These are phyloP conservation scores for Andrena trimmerana DNA, from an alignment of 2,888 invertebrate species.

Conservation along the genomic window DNA sequence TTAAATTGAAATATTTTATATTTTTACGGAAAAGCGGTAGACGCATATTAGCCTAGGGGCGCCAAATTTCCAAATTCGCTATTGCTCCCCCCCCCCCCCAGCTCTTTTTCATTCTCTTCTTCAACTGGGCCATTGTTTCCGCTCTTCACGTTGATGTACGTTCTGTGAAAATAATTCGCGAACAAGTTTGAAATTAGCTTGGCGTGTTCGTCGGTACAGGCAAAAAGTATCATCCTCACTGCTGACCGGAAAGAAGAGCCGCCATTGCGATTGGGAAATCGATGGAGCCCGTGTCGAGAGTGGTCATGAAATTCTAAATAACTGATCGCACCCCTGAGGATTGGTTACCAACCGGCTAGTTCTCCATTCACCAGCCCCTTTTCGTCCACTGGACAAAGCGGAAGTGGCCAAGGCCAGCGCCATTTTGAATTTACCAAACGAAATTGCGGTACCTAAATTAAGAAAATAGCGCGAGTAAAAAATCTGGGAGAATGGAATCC, in stretches of 20 bases:
- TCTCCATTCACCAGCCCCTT: slow-evolving; percentile 33
- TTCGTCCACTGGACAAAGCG: slow-evolving; percentile 23
- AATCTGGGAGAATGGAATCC: no score
- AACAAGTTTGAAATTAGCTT: not conserved
- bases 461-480: no score
- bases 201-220: not conserved
- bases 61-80: no score
- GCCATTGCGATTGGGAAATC: slow-evolving; percentile 66
- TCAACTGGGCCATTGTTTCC: not conserved
- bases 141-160: not conserved
- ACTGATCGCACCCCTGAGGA: slow-evolving; percentile 77
- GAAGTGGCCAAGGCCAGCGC: slow-evolving; percentile 25
- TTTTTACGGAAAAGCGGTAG: no score
- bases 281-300: slow-evolving; percentile 64
- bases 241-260: slow-evolving; percentile 1
- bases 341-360: slow-evolving; percentile 17
- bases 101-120: no score
- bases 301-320: slow-evolving; percentile 78
- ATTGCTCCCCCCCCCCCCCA: not conserved
- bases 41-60: no score
- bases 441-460: slow-evolving; percentile 76
- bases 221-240: not conserved
- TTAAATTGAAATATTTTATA: no score
- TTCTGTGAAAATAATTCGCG: not conserved
- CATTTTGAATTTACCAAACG: slow-evolving; percentile 79